Base-by-base conservation (phyloP, 2,113 vertebrate genomes). In the Emberiza fucata region DNA sequence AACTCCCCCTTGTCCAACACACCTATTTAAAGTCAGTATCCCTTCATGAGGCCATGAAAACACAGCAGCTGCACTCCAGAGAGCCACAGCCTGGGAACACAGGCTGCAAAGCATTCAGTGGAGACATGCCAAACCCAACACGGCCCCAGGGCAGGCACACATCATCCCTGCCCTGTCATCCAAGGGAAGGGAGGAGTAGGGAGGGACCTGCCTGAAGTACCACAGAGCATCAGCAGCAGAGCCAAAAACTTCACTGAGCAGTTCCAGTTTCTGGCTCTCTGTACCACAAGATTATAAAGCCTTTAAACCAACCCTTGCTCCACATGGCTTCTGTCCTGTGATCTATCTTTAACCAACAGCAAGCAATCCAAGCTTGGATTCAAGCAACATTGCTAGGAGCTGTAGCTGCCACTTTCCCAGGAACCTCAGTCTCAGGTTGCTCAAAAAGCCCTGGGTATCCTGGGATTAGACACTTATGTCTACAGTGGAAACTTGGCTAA, bases 401-500 rank as follows among this genome's bases (percentile, higher is more conserved):
- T 63, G 2, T 28, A 79, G 85, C 40, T 71, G 47, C 56, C 40
- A 25, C 76, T 88, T 83, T 92, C 79, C 79, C 81, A 91, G 57
- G 76, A 90, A 69, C 14, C 40, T 56, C 60, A 69, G 53, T 14
- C 70, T 78, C 42, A 33, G 20, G 63, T 60, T 92, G 92, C 90
- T 80, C 81, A 83, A 56, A 93, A 85, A 88, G 60, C 66, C 53
- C 29, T 39, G 60, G 14, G 22, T 77, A 65, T 63, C 64, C 76
- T 76, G 50, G 71, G 69, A 94, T 94, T 86, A 82, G 47, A 86
- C 7, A 44, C 61, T 91, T 53, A 12, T 33, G 77, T 45, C 56
- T 64, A 7, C 57, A 69, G 64, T 66, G 92, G 92, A 96, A 96
- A 94, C 42, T 59, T 94, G 88, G 88, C 47, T 83, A 25, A 47